Conservation (phyloP, 2,888 invertebrate genomes). For the Chromoteleia sp. region DNA sequence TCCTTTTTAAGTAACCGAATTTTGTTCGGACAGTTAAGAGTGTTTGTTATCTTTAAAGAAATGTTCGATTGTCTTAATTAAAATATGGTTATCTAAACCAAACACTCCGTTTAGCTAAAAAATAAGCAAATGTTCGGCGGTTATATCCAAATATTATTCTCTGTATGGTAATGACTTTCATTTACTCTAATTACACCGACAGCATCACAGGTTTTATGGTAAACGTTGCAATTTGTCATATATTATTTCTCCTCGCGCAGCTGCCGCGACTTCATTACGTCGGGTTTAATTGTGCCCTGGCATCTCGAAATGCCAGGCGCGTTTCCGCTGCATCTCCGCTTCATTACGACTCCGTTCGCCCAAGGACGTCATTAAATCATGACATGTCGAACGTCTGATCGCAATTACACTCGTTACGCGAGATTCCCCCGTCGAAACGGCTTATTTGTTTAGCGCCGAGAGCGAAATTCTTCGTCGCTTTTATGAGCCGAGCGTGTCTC, state of each 20-base stretch:
- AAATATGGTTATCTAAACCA: too few relatives aligned
- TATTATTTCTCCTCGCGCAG: too few relatives aligned
- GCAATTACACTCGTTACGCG: slow-evolving; percentile 54
- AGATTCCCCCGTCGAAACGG: slow-evolving; percentile 15
- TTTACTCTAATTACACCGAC: slow-evolving; percentile 16
- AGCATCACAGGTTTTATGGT: slow-evolving; percentile 23
- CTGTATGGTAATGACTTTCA: too few relatives aligned
- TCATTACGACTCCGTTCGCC: slow-evolving; percentile 45
- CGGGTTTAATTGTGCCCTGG: slow-evolving; percentile 44
- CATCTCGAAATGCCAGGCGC: slow-evolving; percentile 28
- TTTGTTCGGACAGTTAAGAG: too few relatives aligned
- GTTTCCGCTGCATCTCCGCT: slow-evolving; percentile 23
- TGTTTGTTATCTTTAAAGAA: too few relatives aligned
- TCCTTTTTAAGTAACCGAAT: too few relatives aligned
- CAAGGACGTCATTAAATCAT: slow-evolving; percentile 62
- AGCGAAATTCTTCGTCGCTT: slow-evolving; percentile 8
- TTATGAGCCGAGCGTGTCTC: slow-evolving; percentile 4
- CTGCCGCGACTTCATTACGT: slow-evolving; percentile 44
- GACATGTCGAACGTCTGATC: slow-evolving; percentile 64
- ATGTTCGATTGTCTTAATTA: too few relatives aligned
- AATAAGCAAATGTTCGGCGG: too few relatives aligned
- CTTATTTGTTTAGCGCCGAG: slow-evolving; percentile 27
- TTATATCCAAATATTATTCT: too few relatives aligned
- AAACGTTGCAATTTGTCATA: too few relatives aligned
- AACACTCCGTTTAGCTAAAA: too few relatives aligned